Evolutionary conservation across 2,888 invertebrate species (phyloP).

Genomic region (Ypsolopha scabrella): DNA sequence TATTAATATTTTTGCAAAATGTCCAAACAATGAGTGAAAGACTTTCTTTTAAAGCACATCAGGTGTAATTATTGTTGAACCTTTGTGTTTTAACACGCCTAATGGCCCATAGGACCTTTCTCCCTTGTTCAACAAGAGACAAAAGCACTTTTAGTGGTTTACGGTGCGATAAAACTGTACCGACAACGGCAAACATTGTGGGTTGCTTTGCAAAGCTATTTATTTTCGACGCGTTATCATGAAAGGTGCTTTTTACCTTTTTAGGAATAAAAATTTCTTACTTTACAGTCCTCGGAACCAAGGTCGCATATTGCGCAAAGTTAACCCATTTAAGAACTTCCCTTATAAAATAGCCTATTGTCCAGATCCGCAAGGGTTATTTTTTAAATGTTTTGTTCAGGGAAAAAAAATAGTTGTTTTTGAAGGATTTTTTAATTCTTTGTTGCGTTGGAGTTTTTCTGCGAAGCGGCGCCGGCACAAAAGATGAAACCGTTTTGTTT

Average conservation of each 20-base stretch:
- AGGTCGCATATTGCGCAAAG: conserved; percentile 12
- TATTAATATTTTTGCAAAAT: conserved; percentile 41
- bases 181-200: conserved; percentile 65
- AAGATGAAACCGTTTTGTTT: conserved; percentile 51
- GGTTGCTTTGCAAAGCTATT: conserved; percentile 30
- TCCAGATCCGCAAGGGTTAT: conserved; percentile 51
- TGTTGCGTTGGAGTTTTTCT: conserved; percentile 44
- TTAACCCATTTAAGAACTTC: conserved; percentile 43
- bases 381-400: conserved; percentile 27
- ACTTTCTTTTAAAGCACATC: conserved; percentile 47
- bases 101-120: conserved; percentile 53
- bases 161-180: conserved; percentile 56
- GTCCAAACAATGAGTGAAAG: conserved; percentile 51
- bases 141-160: conserved; percentile 63
- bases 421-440: conserved; percentile 34
- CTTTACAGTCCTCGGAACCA: conserved; percentile 13
- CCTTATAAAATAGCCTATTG: conserved; percentile 36
- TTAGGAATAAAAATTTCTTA: conserved; percentile 11
- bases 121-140: conserved; percentile 42
- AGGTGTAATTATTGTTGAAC: conserved; percentile 51
- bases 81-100: conserved; percentile 47
- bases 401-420: conserved; percentile 2
- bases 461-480: conserved; percentile 56
- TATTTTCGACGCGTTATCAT: conserved; percentile 22
- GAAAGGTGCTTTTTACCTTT: conserved; percentile 19